Conservation (phyloP, 2,797 vertebrate species). For the Okamejei kenojei region DNA sequence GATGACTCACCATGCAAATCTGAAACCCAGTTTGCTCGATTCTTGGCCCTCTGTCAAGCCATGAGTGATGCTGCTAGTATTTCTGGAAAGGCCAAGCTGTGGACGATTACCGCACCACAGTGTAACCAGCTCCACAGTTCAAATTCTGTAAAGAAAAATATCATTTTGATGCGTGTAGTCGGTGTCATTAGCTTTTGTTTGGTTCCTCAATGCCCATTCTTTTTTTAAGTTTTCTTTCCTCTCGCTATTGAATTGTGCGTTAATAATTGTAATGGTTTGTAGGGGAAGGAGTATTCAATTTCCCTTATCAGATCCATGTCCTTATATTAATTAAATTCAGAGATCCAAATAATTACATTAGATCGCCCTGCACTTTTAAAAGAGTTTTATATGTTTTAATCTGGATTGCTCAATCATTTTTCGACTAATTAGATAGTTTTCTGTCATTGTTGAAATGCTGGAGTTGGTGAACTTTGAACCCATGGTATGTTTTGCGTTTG, state of each 20-base stretch:
- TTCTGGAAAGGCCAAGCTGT: background rate
- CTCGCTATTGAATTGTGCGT: background rate
- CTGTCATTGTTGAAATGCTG: background rate
- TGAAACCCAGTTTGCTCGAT: background rate
- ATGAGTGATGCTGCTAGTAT: background rate
- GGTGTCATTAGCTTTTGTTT: background rate
- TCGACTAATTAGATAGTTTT: background rate
- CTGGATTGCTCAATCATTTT: background rate
- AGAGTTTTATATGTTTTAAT: background rate
- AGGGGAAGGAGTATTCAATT: too few species aligned
- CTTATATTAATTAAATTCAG: background rate
- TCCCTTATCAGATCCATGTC: background rate
- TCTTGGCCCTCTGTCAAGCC: background rate
- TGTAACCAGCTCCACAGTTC: too few species aligned
- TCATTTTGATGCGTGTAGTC: background rate
- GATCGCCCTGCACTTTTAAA: background rate
- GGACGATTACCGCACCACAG: too few species aligned
- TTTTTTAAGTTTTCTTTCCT: background rate
- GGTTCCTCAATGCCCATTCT: background rate
- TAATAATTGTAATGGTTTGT: background rate
- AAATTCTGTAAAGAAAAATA: background rate
- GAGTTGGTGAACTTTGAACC: background rate
- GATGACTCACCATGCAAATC: conserved; percentile 27
- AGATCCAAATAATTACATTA: too few species aligned
- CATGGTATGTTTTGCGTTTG: too few species aligned